Percentiles rank a stretch among this genome's conserved stretches.
These are phyloP conservation scores for Peromyscus maniculatus DNA, from an alignment of 2,113 vertebrate genomes.

Conservation along the genomic window DNA sequence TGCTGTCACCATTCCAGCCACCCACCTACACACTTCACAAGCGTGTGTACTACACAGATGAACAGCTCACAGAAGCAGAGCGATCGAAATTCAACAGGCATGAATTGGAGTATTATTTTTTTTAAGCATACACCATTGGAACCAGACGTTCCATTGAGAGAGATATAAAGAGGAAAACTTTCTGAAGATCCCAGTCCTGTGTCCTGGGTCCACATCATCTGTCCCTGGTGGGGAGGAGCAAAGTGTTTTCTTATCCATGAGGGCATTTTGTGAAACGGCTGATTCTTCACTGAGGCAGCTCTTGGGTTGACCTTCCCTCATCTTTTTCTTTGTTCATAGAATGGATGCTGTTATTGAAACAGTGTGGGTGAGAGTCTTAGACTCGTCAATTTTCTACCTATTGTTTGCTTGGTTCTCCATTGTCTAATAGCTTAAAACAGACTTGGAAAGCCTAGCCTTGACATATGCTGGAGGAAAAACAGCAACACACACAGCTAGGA, in stretches of 20 bases:
- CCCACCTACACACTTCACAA: not conserved
- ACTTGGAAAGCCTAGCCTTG: not conserved
- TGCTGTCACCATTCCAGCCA: not conserved
- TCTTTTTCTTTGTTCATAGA: slow-evolving; percentile 56
- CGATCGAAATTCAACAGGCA: slow-evolving; percentile 42
- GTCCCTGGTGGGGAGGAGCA: not conserved
- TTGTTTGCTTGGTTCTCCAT: slow-evolving; percentile 36
- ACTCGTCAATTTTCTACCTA: not conserved
- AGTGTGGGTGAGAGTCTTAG: not conserved
- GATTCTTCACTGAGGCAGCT: not conserved
- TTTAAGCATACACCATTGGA: slow-evolving; percentile 2
- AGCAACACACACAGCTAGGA: not conserved
- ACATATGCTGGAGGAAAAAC: not conserved
- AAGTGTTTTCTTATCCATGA: slow-evolving; percentile 16
- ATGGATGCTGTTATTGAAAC: slow-evolving; percentile 57
- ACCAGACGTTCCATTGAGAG: slow-evolving; percentile 45
- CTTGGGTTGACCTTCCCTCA: not conserved
- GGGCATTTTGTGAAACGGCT: not conserved
- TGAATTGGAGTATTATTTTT: not conserved
- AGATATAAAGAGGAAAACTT: not conserved
- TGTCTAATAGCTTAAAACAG: slow-evolving; percentile 33
- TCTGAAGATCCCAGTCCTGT: not conserved
- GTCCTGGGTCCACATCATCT: not conserved
- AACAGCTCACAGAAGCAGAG: not conserved
- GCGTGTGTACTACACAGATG: not conserved